A percentile compares a stretch with the other conserved stretches of the same genome.
These are phyloP conservation scores for Coracias cyanogaster DNA, from an alignment of 2,797 vertebrate species.

Conservation along the genomic window DNA sequence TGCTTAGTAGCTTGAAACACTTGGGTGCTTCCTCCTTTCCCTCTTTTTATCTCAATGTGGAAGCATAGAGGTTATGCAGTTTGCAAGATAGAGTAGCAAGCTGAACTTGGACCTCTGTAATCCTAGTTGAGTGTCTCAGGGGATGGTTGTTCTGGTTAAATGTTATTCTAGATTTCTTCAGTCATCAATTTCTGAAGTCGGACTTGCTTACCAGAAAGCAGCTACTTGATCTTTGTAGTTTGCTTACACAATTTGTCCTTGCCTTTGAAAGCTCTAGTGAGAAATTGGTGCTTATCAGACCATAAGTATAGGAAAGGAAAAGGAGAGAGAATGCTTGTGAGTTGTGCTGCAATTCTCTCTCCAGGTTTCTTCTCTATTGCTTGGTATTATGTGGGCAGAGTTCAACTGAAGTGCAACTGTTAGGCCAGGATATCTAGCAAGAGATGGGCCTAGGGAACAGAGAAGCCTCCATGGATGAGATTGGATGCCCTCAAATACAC, in stretches of 20 bases:
- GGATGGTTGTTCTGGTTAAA: background rate
- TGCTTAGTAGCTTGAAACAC: background rate
- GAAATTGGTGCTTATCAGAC: background rate
- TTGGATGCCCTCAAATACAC: background rate
- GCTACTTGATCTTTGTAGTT: background rate
- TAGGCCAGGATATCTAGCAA: background rate
- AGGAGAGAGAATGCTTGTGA: background rate
- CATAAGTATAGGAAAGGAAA: background rate
- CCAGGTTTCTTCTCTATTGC: background rate
- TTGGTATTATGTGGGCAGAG: background rate
- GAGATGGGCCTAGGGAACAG: background rate
- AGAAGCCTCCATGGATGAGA: background rate
- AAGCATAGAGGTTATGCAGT: background rate
- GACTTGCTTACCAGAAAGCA: background rate
- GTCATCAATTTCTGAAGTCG: constrained; percentile 8
- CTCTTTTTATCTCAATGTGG: background rate
- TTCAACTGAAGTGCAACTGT: background rate
- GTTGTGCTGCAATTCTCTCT: background rate
- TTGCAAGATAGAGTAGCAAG: background rate
- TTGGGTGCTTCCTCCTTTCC: background rate
- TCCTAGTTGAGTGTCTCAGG: background rate
- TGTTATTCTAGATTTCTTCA: background rate
- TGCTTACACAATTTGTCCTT: constrained; percentile 1
- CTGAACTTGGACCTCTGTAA: constrained; percentile 43
- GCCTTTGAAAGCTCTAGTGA: background rate